Evolutionary conservation across 2,113 vertebrate genomes (phyloP).

Genomic region (Atractosteus spatula): DNA sequence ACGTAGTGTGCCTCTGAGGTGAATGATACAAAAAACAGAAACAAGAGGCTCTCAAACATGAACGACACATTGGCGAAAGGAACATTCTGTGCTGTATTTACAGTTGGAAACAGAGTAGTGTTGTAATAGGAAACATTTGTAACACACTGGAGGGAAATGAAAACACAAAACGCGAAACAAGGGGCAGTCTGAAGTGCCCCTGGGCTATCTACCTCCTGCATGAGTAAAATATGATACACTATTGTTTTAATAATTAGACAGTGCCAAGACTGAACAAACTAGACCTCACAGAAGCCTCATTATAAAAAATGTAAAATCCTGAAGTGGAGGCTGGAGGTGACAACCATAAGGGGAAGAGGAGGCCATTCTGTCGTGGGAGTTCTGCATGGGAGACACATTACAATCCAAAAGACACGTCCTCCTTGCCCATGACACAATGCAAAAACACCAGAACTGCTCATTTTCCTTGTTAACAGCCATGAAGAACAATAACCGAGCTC

Average conservation of each 20-base stretch:
- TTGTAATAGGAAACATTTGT: conserved; percentile 45
- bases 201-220: background rate
- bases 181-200: conserved; percentile 7
- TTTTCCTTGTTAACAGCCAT: background rate
- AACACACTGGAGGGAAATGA: conserved; percentile 25
- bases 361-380: background rate
- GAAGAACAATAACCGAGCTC: background rate
- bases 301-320: background rate
- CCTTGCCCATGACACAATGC: background rate
- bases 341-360: background rate
- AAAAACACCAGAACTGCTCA: background rate
- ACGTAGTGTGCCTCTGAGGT: conserved; percentile 37
- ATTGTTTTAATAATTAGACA: conserved; percentile 5
- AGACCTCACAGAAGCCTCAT: background rate
- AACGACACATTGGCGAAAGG: conserved; percentile 27
- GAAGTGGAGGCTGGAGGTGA: background rate
- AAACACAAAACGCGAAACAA: conserved; percentile 27
- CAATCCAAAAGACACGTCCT: background rate
- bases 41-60: conserved; percentile 32
- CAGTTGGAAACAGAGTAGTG: conserved; percentile 39
- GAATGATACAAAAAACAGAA: conserved; percentile 44
- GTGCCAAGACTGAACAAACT: background rate
- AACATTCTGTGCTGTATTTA: conserved; percentile 39
- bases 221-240: background rate
- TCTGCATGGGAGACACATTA: background rate